Percentiles rank a stretch among this genome's conserved stretches.
phyloP scores from a whole-genome alignment of 92 coral and sea anemone genomes.

The Parazoanthus atlanticus region DNA sequence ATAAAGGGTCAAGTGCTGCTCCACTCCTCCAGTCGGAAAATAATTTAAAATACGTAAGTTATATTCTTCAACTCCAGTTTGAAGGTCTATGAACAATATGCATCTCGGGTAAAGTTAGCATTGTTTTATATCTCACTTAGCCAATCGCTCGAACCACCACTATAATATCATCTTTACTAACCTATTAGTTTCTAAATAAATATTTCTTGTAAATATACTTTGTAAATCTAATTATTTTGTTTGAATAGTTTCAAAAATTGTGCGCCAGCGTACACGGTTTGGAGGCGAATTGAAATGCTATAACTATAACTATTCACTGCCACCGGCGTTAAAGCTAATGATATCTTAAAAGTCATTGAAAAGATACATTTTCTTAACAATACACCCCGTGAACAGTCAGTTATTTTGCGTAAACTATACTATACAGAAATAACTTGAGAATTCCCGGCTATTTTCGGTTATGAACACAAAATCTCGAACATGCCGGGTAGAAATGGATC shows the following conservation, averaged over 20 bases:
- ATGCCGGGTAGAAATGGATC: constrained; percentile 91
- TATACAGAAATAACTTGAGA: neutral
- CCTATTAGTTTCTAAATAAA: constrained; percentile 18
- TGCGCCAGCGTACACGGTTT: neutral
- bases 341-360: neutral
- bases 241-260: neutral
- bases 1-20: neutral
- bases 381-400: neutral
- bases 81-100: neutral
- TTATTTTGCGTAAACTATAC: neutral
- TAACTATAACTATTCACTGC: neutral
- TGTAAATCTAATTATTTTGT: constrained; percentile 13
- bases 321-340: no score
- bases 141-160: neutral
- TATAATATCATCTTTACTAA: neutral
- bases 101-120: neutral
- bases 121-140: constrained; percentile 18
- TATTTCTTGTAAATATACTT: constrained; percentile 23
- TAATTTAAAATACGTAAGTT: no score
- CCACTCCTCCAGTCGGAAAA: neutral
- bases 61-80: neutral
- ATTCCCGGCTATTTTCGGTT: constrained; percentile 2
- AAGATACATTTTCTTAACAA: neutral
- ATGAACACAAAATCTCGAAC: constrained; percentile 86
- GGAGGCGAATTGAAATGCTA: neutral